A percentile compares a stretch with the other conserved stretches of the same genome.
These are phyloP conservation scores for Chrysomela aeneicollis DNA, from an alignment of 2,888 invertebrate genomes.

Conservation along the genomic window DNA sequence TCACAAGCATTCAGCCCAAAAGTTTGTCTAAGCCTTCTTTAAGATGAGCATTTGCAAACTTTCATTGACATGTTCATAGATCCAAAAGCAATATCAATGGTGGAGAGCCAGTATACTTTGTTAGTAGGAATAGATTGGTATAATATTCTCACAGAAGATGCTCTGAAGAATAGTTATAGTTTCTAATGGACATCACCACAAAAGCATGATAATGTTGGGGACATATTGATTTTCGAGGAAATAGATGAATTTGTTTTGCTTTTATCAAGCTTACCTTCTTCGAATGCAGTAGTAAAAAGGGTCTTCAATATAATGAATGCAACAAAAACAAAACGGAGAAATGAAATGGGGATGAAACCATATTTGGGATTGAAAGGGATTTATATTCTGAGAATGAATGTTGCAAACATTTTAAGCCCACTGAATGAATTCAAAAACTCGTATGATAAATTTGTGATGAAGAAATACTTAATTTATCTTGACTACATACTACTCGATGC, in stretches of 20 bases:
- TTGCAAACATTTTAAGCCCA: slow-evolving; percentile 5
- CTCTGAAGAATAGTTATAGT: not conserved
- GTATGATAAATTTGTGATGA: no score
- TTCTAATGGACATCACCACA: not conserved
- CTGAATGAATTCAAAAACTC: not conserved
- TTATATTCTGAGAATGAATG: not conserved
- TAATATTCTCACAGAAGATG: not conserved
- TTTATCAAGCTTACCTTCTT: not conserved
- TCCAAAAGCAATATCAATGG: not conserved
- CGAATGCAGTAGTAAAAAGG: slow-evolving; percentile 11
- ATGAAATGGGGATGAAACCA: slow-evolving; percentile 2
- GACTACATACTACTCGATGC: no score
- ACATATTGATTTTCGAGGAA: not conserved
- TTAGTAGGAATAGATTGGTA: not conserved
- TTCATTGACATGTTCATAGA: not conserved
- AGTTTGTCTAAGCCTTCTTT: no score
- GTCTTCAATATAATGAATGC: slow-evolving; percentile 7
- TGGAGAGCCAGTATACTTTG: not conserved
- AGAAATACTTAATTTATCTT: no score
- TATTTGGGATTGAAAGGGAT: not conserved
- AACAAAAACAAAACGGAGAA: slow-evolving; percentile 10
- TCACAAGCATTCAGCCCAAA: no score
- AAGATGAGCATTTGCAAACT: no score
- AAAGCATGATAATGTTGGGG: slow-evolving; percentile 2
- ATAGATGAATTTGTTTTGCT: not conserved